phyloP scores from a whole-genome alignment of 2,113 vertebrate species.

The Edolisoma coerulescens region DNA sequence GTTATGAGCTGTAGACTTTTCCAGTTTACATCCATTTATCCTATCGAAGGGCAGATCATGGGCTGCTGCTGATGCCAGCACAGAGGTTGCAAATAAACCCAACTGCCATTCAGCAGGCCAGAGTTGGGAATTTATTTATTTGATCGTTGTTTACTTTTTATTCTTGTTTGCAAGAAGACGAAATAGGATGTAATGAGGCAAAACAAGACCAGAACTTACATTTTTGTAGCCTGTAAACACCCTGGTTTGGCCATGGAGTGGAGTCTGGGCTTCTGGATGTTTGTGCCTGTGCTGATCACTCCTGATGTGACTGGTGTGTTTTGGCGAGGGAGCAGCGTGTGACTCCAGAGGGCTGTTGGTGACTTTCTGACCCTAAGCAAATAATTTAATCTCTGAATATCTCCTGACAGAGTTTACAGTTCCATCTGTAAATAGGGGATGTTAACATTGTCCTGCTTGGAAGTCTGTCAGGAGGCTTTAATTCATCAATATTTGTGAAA shows the following conservation, averaged over 20 bases:
- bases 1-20: conserved; percentile 2
- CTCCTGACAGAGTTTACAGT: conserved; percentile 46
- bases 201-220: background rate
- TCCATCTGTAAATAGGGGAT: conserved; percentile 28
- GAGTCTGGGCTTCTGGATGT: background rate
- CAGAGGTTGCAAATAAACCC: background rate
- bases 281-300: background rate
- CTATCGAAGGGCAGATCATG: background rate
- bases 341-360: background rate
- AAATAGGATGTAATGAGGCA: background rate
- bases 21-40: conserved; percentile 21
- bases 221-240: background rate
- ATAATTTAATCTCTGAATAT: conserved; percentile 40
- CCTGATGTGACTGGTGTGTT: background rate
- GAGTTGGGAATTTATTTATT: background rate
- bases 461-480: conserved; percentile 35
- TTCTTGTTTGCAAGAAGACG: background rate
- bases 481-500: conserved; percentile 50
- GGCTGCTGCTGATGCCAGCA: background rate
- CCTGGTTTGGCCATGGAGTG: background rate
- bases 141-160: background rate
- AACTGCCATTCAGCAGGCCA: background rate
- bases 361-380: conserved; percentile 45
- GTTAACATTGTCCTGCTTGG: conserved; percentile 31
- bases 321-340: background rate